These are phyloP conservation scores for Scotopteryx bipunctaria DNA, from an alignment of 2,888 invertebrate species.

Conservation along the genomic window DNA sequence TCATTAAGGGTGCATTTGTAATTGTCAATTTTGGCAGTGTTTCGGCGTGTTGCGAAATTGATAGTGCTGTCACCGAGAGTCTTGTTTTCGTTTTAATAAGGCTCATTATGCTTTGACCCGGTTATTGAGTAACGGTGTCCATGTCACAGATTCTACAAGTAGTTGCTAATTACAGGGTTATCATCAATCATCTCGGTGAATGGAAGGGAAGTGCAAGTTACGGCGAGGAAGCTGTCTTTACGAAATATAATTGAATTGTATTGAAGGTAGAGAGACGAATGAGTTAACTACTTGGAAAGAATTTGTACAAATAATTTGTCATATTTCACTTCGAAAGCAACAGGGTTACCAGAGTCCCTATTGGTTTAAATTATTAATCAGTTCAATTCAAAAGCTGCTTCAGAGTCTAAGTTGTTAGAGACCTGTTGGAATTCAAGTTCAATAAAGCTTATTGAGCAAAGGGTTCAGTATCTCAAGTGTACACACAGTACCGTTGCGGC, in stretches of 20 bases:
- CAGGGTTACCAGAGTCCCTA: not conserved
- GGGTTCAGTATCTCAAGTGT: constrained; percentile 38
- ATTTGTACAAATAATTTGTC: constrained; percentile 31
- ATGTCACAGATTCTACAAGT: constrained; percentile 54
- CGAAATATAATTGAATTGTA: constrained; percentile 37
- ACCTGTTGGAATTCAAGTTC: not conserved
- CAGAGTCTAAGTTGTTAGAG: no score
- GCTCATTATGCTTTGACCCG: constrained; percentile 46
- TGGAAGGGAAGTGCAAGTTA: constrained; percentile 39
- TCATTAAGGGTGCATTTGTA: constrained; percentile 78
- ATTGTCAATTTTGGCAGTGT: constrained; percentile 71
- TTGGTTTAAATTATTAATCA: not conserved
- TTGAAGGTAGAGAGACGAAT: constrained; percentile 27
- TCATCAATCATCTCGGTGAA: constrained; percentile 67
- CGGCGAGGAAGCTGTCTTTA: constrained; percentile 32
- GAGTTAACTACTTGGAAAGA: constrained; percentile 23
- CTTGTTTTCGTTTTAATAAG: constrained; percentile 49
- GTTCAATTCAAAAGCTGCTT: not conserved
- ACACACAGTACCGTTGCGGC: constrained; percentile 47
- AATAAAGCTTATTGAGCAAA: constrained; percentile 25
- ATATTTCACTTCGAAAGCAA: not conserved
- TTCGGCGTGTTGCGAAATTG: constrained; percentile 40
- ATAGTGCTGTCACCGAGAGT: constrained; percentile 42
- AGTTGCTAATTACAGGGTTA: constrained; percentile 69
- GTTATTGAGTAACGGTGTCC: constrained; percentile 39